phyloP scores from a whole-genome alignment of 2,888 invertebrate genomes.

The Mythimna impura region DNA sequence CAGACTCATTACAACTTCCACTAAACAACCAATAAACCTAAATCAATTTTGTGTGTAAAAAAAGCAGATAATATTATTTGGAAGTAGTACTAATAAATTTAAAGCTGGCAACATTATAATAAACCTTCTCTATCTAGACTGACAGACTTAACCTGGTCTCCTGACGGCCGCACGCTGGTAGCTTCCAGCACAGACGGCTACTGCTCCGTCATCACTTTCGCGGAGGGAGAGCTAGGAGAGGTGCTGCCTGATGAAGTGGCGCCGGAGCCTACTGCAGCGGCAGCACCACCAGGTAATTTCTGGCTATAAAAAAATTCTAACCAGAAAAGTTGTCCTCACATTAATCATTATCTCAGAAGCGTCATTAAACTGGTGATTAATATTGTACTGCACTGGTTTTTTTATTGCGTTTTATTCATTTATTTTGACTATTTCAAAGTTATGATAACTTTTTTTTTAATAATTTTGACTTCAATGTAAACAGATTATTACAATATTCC shows the following conservation, averaged over 20 bases:
- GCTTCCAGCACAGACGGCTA: conserved; percentile 87
- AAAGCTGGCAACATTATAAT: background rate
- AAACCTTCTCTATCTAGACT: conserved; percentile 68
- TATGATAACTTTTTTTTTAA: no score
- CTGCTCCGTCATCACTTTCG: conserved; percentile 84
- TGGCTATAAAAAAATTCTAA: background rate
- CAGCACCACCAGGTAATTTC: conserved; percentile 42
- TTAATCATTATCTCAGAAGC: no score
- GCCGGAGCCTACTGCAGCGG: conserved; percentile 21
- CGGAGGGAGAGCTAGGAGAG: conserved; percentile 78
- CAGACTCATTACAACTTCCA: no score
- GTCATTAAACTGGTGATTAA: no score
- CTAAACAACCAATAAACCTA: no score
- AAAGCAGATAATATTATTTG: no score
- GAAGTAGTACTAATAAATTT: no score
- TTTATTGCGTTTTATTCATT: background rate
- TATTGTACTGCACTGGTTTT: no score
- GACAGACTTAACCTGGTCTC: conserved; percentile 85
- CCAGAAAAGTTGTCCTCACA: no score
- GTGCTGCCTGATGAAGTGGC: conserved; percentile 68
- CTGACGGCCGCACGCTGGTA: conserved; percentile 78
- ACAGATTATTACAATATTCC: background rate
- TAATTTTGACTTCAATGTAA: no score
- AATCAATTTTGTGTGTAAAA: no score
- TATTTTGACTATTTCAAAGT: background rate